A percentile compares a stretch with the other conserved stretches of the same genome.
Evolutionary conservation across 2,797 vertebrate genomes (phyloP).

Genomic region (Parotocinclus haroldoi): DNA sequence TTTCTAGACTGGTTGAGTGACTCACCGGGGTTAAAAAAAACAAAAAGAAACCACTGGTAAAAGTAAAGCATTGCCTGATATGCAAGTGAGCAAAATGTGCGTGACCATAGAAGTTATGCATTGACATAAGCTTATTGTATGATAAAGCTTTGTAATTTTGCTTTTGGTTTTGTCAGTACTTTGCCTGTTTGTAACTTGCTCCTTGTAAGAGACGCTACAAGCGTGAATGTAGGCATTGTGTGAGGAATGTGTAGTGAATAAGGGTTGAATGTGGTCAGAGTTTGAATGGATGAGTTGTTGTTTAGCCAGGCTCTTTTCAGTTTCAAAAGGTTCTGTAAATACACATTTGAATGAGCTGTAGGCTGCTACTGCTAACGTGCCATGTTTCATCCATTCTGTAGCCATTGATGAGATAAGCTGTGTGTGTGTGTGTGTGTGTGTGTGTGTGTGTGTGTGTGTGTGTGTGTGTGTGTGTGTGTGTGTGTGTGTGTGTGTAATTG

Average conservation of each 20-base stretch:
- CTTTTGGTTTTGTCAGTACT: neutral
- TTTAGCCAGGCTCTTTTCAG: neutral
- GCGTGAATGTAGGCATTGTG: conserved; percentile 39
- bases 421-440: conserved; percentile 19
- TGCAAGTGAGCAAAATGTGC: too few species aligned
- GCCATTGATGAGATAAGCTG: neutral
- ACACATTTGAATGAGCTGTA: neutral
- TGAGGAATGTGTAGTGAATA: neutral
- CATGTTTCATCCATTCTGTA: too few species aligned
- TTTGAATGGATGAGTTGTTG: neutral
- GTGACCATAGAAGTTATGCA: too few species aligned
- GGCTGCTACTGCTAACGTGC: conserved; percentile 1
- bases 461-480: conserved; percentile 3
- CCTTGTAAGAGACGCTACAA: neutral
- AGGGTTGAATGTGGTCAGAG: conserved; percentile 6
- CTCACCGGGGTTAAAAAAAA: too few species aligned
- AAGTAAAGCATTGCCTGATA: too few species aligned
- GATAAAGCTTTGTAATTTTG: neutral
- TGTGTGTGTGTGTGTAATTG: conserved; percentile 1
- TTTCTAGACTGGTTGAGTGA: too few species aligned
- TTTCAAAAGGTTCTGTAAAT: neutral
- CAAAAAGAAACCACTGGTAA: too few species aligned
- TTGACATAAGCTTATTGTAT: too few species aligned
- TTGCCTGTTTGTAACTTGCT: neutral
- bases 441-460: too few species aligned